Evolutionary conservation across 2,888 invertebrate species (phyloP), one percentile per base, ranked within the genome.

Genomic region (Phyto melanocephala): DNA sequence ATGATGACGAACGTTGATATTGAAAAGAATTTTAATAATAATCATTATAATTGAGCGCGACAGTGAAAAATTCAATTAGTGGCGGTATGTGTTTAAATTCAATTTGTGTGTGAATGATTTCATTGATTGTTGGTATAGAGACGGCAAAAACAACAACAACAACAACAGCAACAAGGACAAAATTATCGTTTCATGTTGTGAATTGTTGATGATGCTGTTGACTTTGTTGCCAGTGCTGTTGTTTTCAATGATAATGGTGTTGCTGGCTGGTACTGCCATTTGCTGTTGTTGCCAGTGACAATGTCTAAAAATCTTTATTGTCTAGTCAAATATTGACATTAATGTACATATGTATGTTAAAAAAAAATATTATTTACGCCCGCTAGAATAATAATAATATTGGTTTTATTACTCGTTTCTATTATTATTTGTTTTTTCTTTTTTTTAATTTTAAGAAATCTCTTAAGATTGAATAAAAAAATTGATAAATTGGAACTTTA

Each of bases 61-160:
- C 88, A 88, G 88, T 88, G 89, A 88, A 87, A 88, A 88, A 88
- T 88, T 88, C 88, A 88, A 88, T 88, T 88, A 88, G 87, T 84
- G 86, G 84, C 86, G 85, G 86, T 85, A 86, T 88, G 86, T 88
- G 86, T 84, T 84, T 86, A 88, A 87, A 88, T 87, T 87, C 85
- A 88, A 87, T 88, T 87, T 87, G 84, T 84, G 84, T 83, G 80
- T 86, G 78, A 86, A 86, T 82, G 87, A 86, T 86, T 86, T 85
- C 88, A 87, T 85, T 88, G 86, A 88, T 83, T 85, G 84, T 80
- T 84, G 81, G 78, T 80, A 83, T 80, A 79, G 79, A 82, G 75
- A 65, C 54, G 65, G 17, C 54, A 67, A 13, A 45, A 77, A 28
- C 47, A 52, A 20, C 62, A 77, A 65, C 37, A 42, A 37, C 28